Evolutionary conservation across 30 jellyfish, hydroid and myxozoan genomes (phyloP), one percentile per base, ranked within the genome.

Genomic region (Catostylus mosaicus): DNA sequence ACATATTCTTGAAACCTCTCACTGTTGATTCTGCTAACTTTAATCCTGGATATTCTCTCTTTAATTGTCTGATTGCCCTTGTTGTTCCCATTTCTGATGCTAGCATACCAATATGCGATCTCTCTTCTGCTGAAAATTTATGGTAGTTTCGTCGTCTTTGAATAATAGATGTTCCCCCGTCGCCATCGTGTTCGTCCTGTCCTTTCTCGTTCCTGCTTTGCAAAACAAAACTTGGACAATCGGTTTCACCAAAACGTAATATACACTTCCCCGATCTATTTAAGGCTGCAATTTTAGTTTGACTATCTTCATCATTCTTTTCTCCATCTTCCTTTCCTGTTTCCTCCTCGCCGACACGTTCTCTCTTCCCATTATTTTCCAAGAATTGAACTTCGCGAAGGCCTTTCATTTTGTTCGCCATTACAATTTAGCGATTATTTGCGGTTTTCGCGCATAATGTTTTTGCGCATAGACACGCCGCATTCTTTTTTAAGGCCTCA

Each of bases 21-120:
- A 80, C 90, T 0, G 90, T 80, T 14, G 90, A 80, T 40, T 80
- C 90, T 4, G 90, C 78, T 22, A 68, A 46, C 20, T 37, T 18
- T 27, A 80, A 47, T 30, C 73, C 82, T 18, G 92, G 86, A 31
- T 52, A 67, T 19, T 40, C 50, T 27, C 3, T 27, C 57, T 31
- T 63, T 32, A 60, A 43, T 61, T 82, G 63, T 46, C 86, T 51
- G 36, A 46, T 35, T 37, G 86, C 85, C 19, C 30, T 47, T 34
- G 80, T 61, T 22, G 59, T 82, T 12, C 86, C 92, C 40, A 50
- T 30, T 23, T 57, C 64, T 7, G 86, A 75, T 29, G 86, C 92
- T 7, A 82, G 73, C 50, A 67, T 51, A 12, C 85, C 92, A 31
- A 82, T 82, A 0, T 68, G 47, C 70, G 32, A 35, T 34, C 34